Conservation (phyloP, 2,113 vertebrate species). For the Chamaea fasciata region DNA sequence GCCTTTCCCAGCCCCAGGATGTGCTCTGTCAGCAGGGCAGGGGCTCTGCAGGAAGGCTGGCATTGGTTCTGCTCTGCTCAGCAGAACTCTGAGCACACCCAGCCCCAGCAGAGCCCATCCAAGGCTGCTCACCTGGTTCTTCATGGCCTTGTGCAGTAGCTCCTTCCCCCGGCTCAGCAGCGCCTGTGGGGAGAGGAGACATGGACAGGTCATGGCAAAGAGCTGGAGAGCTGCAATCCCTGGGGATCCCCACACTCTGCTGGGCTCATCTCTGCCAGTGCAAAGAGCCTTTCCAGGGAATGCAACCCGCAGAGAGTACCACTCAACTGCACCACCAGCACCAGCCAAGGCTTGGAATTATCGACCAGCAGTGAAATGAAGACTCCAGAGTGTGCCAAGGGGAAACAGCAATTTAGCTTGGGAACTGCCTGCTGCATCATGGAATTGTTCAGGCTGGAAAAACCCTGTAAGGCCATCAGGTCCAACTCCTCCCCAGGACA, state of each 20-base stretch:
- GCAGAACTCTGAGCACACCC: not conserved
- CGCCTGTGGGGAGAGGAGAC: slow-evolving; percentile 50
- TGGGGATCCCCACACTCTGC: not conserved
- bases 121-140: slow-evolving; percentile 77
- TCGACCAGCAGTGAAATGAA: not conserved
- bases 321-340: not conserved
- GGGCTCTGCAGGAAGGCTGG: not conserved
- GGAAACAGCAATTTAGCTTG: not conserved
- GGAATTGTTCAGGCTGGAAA: not conserved
- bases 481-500: not conserved
- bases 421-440: not conserved
- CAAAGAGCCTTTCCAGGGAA: not conserved
- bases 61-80: not conserved
- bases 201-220: not conserved
- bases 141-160: slow-evolving; percentile 84
- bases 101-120: not conserved
- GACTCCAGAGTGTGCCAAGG: not conserved
- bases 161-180: slow-evolving; percentile 83
- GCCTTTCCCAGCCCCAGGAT: not conserved
- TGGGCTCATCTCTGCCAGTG: not conserved
- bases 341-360: not conserved
- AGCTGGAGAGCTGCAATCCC: not conserved
- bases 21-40: not conserved
- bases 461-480: not conserved
- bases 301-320: not conserved